phyloP scores from a whole-genome alignment of 2,888 invertebrate species.

The Nycteola revayana region DNA sequence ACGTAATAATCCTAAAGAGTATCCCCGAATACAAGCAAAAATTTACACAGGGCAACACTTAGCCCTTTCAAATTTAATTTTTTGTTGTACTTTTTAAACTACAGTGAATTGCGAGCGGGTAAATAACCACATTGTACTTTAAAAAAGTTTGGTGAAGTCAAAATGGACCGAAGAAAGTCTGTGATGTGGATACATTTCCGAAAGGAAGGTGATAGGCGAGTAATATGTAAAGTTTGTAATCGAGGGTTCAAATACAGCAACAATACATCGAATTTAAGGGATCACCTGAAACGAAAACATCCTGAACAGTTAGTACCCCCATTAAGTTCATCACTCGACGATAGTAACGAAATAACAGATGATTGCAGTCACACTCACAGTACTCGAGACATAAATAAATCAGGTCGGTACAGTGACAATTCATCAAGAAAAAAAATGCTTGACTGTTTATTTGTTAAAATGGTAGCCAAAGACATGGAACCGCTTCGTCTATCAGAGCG shows the following conservation, averaged over 20 bases:
- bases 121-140: background rate
- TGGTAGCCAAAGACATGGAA: too few species aligned
- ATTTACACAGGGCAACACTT: background rate
- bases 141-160: background rate
- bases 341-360: background rate
- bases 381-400: too few species aligned
- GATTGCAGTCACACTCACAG: background rate
- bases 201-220: background rate
- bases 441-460: too few species aligned
- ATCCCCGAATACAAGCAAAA: conserved; percentile 1
- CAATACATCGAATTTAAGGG: conserved; percentile 9
- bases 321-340: background rate
- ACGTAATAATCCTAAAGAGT: background rate
- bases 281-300: conserved; percentile 8
- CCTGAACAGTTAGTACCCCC: conserved; percentile 4
- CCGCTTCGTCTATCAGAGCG: too few species aligned
- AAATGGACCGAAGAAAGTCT: background rate
- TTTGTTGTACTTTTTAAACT: background rate
- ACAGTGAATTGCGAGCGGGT: background rate
- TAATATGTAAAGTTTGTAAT: conserved; percentile 2
- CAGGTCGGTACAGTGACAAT: too few species aligned
- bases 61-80: background rate
- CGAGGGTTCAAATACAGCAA: conserved; percentile 5
- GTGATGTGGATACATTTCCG: conserved; percentile 2
- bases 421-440: too few species aligned